phyloP scores from a whole-genome alignment of 2,888 invertebrate species.

The Ommatoiulus sabulosus region DNA sequence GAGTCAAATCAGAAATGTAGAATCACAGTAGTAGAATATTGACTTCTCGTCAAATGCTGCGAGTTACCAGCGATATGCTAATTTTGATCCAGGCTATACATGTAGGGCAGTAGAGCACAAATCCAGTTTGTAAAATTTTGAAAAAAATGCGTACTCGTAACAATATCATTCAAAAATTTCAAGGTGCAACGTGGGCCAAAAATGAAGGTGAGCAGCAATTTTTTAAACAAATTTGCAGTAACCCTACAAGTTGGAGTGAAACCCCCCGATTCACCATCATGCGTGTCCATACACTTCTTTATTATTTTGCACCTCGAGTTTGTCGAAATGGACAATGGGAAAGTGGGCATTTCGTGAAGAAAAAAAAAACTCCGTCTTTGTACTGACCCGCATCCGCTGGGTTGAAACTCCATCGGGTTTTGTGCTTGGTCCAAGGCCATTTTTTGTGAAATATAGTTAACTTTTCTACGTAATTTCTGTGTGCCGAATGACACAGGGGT shows the following conservation, averaged over 20 bases:
- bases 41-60: too few species aligned
- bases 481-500: slow-evolving; percentile 20
- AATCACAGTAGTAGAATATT: too few species aligned
- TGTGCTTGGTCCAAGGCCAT: slow-evolving; percentile 18
- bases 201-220: not conserved
- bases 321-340: slow-evolving; percentile 25
- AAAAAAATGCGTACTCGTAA: slow-evolving; percentile 6
- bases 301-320: slow-evolving; percentile 34
- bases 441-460: slow-evolving; percentile 18
- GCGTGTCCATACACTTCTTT: slow-evolving; percentile 9
- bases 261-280: slow-evolving; percentile 27
- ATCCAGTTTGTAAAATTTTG: not conserved
- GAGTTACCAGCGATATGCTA: too few species aligned
- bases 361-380: not conserved
- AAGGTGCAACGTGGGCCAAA: slow-evolving; percentile 23
- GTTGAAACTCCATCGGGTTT: slow-evolving; percentile 10
- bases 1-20: too few species aligned
- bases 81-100: too few species aligned
- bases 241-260: not conserved
- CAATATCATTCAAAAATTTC: not conserved
- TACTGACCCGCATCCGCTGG: slow-evolving; percentile 34
- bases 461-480: slow-evolving; percentile 22
- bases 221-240: slow-evolving; percentile 31
- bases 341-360: not conserved
- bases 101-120: not conserved